phyloP scores from a whole-genome alignment of 2,888 invertebrate genomes.

The Euspilapteryx auroguttella region DNA sequence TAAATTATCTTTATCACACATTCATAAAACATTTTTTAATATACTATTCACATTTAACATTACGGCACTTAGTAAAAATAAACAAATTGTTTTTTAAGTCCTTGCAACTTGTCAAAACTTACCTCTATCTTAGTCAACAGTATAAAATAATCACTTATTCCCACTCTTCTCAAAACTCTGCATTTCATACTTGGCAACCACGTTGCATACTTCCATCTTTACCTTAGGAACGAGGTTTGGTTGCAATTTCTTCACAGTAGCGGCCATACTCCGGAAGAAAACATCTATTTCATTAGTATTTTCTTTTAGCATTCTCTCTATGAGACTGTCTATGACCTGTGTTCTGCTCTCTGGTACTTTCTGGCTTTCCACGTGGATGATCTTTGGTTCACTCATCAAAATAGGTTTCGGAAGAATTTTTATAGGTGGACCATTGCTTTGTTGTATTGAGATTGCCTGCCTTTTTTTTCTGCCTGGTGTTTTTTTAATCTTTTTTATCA shows the following conservation, averaged over 20 bases:
- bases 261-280: constrained; percentile 51
- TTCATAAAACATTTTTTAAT: too few species aligned
- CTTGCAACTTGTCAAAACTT: background rate
- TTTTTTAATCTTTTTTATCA: constrained; percentile 32
- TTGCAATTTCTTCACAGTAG: constrained; percentile 48
- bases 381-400: constrained; percentile 30
- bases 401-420: constrained; percentile 50
- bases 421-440: constrained; percentile 27
- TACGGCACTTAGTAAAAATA: too few species aligned
- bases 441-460: constrained; percentile 25
- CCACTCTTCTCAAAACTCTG: constrained; percentile 35
- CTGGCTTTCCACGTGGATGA: constrained; percentile 36
- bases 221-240: constrained; percentile 52
- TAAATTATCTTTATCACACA: too few species aligned
- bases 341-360: constrained; percentile 21
- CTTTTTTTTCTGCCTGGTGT: constrained; percentile 26
- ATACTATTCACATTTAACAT: too few species aligned
- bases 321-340: constrained; percentile 38
- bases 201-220: constrained; percentile 55
- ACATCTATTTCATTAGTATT: constrained; percentile 52
- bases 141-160: too few species aligned
- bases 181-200: constrained; percentile 54
- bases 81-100: background rate
- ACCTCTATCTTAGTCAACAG: background rate
- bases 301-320: constrained; percentile 44